Conservation (phyloP, 2,113 vertebrate species). For the Archocentrus centrarchus region DNA sequence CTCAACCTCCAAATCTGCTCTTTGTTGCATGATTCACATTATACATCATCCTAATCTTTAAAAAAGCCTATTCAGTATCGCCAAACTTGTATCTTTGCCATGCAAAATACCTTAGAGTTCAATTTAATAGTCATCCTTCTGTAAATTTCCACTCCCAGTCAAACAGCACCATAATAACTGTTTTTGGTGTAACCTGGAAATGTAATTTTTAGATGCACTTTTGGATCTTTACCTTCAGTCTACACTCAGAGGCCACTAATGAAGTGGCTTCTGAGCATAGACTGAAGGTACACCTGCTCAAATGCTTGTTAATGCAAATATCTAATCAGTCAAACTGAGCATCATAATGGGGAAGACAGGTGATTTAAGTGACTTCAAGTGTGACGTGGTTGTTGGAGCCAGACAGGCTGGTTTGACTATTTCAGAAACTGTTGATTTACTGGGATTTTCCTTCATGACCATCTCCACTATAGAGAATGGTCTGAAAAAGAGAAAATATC, state of each 20-base stretch:
- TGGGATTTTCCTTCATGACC: background rate
- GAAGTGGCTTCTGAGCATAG: background rate
- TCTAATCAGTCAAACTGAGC: background rate
- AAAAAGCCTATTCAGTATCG: constrained; percentile 21
- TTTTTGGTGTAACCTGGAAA: background rate
- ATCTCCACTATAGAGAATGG: too few relatives aligned
- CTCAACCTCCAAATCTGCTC: constrained; percentile 53
- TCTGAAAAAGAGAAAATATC: too few relatives aligned
- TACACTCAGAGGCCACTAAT: background rate
- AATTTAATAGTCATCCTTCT: constrained; percentile 7
- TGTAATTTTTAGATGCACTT: background rate
- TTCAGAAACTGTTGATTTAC: background rate
- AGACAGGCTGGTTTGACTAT: background rate
- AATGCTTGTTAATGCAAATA: too few relatives aligned
- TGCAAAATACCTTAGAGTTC: constrained; percentile 7
- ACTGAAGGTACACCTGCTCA: background rate
- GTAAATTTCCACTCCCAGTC: background rate
- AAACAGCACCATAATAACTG: background rate
- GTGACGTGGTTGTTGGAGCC: background rate
- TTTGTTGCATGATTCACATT: constrained; percentile 49
- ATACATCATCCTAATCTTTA: constrained; percentile 47
- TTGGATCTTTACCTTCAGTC: constrained; percentile 7
- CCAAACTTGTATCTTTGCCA: constrained; percentile 24
- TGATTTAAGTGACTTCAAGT: background rate
- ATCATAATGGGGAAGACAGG: background rate